Conservation (phyloP, 2,888 invertebrate species). For the Cantharis rustica region DNA sequence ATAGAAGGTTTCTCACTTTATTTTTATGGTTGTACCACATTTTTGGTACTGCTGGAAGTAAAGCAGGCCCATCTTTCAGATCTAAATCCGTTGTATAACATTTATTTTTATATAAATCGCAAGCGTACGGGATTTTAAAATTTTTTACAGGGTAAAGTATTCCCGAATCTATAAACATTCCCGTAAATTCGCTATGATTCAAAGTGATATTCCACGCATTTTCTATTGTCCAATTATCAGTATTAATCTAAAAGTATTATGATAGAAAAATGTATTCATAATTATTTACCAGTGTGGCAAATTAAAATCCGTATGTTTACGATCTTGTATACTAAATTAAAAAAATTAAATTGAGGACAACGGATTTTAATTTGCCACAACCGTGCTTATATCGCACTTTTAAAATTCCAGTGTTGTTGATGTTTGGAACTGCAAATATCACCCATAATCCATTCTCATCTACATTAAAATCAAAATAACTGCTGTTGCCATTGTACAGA, state of each 20-base stretch:
- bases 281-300: no score
- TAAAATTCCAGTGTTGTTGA: no score
- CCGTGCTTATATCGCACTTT: no score
- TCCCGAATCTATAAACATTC: conserved; percentile 1
- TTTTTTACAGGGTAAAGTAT: not conserved
- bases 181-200: not conserved
- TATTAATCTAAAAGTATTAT: not conserved
- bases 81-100: not conserved
- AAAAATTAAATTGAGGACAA: no score
- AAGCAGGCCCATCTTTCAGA: not conserved
- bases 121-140: not conserved
- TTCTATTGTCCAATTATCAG: not conserved
- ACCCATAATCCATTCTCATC: no score
- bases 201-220: not conserved
- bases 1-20: not conserved
- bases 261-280: not conserved
- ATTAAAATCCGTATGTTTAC: no score
- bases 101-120: not conserved
- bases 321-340: no score
- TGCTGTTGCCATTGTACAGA: no score
- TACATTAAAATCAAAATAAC: no score
- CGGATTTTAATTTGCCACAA: no score
- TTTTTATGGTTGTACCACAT: not conserved
- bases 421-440: no score
- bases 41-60: not conserved